Evolutionary conservation across 37 sponge, comb jelly and placozoan species (phyloP).

Genomic region (Geodia barretti): DNA sequence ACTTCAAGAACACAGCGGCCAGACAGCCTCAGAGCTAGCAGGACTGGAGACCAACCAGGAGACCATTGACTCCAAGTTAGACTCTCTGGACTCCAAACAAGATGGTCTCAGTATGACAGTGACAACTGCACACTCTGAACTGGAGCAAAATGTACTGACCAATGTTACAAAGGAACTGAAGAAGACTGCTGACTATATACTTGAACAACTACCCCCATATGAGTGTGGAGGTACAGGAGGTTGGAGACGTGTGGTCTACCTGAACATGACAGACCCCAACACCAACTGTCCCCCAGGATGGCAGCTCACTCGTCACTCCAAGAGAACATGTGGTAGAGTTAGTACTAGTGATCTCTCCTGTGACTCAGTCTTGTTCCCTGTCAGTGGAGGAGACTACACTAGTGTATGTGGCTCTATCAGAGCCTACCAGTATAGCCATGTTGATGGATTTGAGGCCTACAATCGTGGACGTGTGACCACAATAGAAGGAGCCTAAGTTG

Average conservation of each 20-base stretch:
- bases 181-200: no score
- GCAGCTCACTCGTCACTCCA: background rate
- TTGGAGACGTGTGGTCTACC: conserved; percentile 1
- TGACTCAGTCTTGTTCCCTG: background rate
- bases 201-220: no score
- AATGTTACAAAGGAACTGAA: no score
- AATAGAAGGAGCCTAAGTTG: background rate
- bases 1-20: no score
- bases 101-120: no score
- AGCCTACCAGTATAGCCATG: background rate
- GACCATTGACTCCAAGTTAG: no score
- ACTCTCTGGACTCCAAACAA: no score
- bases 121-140: no score
- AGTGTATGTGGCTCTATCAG: background rate
- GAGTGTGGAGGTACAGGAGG: background rate
- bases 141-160: no score
- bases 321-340: background rate
- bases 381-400: background rate
- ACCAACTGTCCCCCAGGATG: background rate
- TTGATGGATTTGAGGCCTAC: background rate
- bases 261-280: background rate
- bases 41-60: no score
- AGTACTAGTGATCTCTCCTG: background rate
- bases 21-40: no score
- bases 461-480: background rate